Evolutionary conservation across 23 tunicate genomes (phyloP).

Genomic region (Styela clava): DNA sequence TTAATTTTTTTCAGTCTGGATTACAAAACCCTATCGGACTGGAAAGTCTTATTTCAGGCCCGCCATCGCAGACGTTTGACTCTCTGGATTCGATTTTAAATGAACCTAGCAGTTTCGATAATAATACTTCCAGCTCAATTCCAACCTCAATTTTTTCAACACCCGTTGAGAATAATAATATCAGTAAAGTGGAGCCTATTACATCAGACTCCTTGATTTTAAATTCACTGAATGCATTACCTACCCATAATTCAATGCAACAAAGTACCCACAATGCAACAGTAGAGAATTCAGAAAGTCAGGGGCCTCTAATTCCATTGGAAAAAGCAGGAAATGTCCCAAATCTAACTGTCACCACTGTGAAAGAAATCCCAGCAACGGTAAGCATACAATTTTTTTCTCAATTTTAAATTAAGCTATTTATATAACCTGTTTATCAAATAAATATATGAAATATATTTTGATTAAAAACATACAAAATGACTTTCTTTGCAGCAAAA

Average conservation of each 20-base stretch:
- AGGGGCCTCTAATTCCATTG: not conserved
- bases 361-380: too few species aligned
- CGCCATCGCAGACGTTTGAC: not conserved
- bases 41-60: not conserved
- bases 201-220: not conserved
- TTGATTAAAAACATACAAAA: too few species aligned
- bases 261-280: not conserved
- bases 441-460: too few species aligned
- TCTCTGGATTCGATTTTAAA: conserved; percentile 18
- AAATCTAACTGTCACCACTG: too few species aligned
- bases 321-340: too few species aligned
- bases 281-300: not conserved
- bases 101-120: not conserved
- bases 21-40: conserved; percentile 1
- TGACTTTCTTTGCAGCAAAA: too few species aligned
- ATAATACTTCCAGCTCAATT: not conserved
- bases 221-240: not conserved
- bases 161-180: not conserved
- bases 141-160: not conserved
- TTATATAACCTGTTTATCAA: too few species aligned
- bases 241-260: conserved; percentile 4
- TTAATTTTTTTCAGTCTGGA: not conserved
- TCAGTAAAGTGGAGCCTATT: not conserved
- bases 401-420: too few species aligned
- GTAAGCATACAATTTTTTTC: too few species aligned